Conservation (phyloP, 2,888 invertebrate species). For the Sinhomidia bicolor region DNA sequence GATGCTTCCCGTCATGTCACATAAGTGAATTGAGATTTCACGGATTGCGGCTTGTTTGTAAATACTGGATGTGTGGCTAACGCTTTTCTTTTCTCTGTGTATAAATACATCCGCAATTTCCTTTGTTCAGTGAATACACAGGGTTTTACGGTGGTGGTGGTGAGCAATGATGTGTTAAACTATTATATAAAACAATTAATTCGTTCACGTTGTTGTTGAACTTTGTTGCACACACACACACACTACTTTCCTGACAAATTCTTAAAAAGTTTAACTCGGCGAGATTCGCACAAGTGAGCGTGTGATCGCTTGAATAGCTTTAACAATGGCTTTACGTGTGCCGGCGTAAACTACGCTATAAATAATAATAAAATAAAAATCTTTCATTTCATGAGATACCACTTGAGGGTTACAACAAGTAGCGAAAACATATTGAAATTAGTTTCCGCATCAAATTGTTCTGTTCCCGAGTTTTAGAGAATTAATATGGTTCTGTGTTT, state of each 20-base stretch:
- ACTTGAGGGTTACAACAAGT: neutral
- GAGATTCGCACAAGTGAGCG: constrained; percentile 6
- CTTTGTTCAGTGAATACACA: constrained; percentile 29
- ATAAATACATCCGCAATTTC: constrained; percentile 27
- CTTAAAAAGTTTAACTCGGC: neutral
- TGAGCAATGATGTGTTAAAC: neutral
- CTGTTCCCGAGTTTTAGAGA: neutral
- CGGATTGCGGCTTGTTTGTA: constrained; percentile 79
- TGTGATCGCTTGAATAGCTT: constrained; percentile 43
- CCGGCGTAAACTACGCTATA: neutral
- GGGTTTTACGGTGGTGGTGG: constrained; percentile 1
- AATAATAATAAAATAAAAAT: constrained; percentile 32
- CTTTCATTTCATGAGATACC: neutral
- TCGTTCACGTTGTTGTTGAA: neutral
- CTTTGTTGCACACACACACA: neutral
- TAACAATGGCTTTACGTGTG: constrained; percentile 9
- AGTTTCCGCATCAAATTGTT: constrained; percentile 74
- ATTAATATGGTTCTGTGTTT: neutral
- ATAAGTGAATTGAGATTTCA: constrained; percentile 79
- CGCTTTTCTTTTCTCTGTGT: constrained; percentile 56
- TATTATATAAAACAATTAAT: neutral
- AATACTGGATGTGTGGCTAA: constrained; percentile 79
- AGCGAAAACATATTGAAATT: constrained; percentile 50
- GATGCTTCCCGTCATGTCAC: constrained; percentile 78
- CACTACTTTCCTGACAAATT: neutral